These are phyloP conservation scores for Hemiscyllium ocellatum DNA, from an alignment of 2,113 vertebrate species.

Conservation along the genomic window DNA sequence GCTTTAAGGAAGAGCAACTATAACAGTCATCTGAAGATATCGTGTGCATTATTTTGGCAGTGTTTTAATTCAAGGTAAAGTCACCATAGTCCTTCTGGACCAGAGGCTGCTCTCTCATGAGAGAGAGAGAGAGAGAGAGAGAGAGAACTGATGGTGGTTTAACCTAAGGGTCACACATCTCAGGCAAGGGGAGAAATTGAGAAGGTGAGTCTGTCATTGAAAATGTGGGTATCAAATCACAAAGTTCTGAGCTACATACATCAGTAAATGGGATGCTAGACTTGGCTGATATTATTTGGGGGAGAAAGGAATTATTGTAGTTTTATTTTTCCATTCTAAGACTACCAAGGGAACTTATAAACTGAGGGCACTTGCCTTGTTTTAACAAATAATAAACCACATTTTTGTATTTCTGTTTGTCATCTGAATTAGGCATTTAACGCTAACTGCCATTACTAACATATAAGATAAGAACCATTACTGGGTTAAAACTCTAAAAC, in stretches of 20 bases:
- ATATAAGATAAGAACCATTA: neutral
- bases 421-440: neutral
- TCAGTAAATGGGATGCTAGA: neutral
- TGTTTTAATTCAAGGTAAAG: neutral
- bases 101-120: too few species aligned
- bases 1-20: neutral
- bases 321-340: neutral
- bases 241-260: neutral
- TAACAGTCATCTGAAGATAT: neutral
- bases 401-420: neutral
- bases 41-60: neutral
- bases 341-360: neutral
- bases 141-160: too few species aligned
- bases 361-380: neutral
- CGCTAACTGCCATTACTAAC: neutral
- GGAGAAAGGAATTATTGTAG: neutral
- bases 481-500: too few species aligned
- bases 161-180: too few species aligned
- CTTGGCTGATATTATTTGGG: neutral
- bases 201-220: neutral
- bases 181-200: too few species aligned
- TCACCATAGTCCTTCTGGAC: too few species aligned
- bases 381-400: neutral
- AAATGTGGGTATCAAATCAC: neutral
- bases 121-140: too few species aligned